Conservation (phyloP, 2,113 vertebrate genomes). For the Etheostoma cragini region DNA sequence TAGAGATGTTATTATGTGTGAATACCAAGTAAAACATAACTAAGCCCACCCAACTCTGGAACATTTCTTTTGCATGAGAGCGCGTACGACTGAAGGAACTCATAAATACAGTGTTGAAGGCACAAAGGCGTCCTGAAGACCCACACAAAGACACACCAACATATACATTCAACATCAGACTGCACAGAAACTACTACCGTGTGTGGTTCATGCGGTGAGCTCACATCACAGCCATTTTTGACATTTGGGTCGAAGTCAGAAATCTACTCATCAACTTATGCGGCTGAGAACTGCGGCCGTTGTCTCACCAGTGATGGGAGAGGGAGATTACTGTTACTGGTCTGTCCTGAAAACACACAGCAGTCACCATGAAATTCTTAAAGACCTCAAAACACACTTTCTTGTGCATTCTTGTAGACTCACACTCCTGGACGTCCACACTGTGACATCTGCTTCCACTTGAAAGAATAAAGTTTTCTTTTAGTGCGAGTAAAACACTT, state of each 20-base stretch:
- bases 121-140: constrained; percentile 61
- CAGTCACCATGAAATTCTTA: not conserved
- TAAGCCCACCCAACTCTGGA: constrained; percentile 83
- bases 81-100: constrained; percentile 22
- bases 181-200: constrained; percentile 55
- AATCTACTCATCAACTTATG: constrained; percentile 47
- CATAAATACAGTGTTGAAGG: constrained; percentile 63
- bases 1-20: constrained; percentile 69
- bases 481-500: no score
- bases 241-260: constrained; percentile 55
- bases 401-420: constrained; percentile 39
- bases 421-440: constrained; percentile 11
- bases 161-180: constrained; percentile 53
- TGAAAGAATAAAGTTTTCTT: constrained; percentile 23
- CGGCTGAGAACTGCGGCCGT: constrained; percentile 41
- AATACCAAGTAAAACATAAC: constrained; percentile 74
- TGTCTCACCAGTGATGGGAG: constrained; percentile 49
- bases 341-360: constrained; percentile 32
- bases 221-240: constrained; percentile 59
- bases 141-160: constrained; percentile 48
- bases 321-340: constrained; percentile 44
- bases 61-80: constrained; percentile 56
- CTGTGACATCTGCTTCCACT: constrained; percentile 39
- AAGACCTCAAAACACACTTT: constrained; percentile 41
- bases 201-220: constrained; percentile 55